phyloP scores from a whole-genome alignment of 2,888 invertebrate genomes.

The Bibio marci region DNA sequence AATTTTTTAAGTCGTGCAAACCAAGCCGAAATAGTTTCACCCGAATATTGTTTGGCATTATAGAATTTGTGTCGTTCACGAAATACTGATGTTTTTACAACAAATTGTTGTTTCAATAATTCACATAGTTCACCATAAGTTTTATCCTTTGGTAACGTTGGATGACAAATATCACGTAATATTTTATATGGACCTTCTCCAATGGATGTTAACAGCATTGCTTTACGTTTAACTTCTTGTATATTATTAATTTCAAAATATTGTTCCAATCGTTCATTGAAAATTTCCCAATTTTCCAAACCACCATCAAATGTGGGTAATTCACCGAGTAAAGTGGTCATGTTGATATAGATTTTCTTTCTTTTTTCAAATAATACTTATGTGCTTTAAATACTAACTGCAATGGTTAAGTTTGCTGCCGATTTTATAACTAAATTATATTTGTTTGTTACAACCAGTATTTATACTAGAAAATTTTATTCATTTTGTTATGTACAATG shows the following conservation, averaged over 20 bases:
- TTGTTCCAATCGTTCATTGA: conserved; percentile 11
- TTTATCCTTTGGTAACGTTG: conserved; percentile 11
- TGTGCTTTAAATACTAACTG: too few species aligned
- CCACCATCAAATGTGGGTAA: conserved; percentile 6
- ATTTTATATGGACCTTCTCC: conserved; percentile 11
- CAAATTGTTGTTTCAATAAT: conserved; percentile 9
- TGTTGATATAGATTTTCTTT: too few species aligned
- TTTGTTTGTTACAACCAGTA: too few species aligned
- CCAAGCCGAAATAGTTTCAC: conserved; percentile 10
- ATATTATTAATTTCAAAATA: conserved; percentile 11
- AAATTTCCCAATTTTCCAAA: conserved; percentile 7
- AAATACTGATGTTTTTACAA: conserved; percentile 8
- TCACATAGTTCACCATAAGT: conserved; percentile 10
- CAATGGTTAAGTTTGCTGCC: too few species aligned
- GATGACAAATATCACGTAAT: conserved; percentile 12
- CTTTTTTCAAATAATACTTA: too few species aligned
- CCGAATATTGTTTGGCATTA: conserved; percentile 9
- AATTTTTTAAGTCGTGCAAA: conserved; percentile 11
- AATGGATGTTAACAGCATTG: conserved; percentile 11
- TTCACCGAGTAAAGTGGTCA: too few species aligned
- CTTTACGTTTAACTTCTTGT: conserved; percentile 9
- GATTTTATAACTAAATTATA: too few species aligned
- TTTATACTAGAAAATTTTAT: too few species aligned
- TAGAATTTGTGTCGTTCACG: conserved; percentile 12
- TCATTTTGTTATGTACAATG: too few species aligned